phyloP scores from a whole-genome alignment of 2,113 vertebrate genomes.

The Capreolus pygargus region DNA sequence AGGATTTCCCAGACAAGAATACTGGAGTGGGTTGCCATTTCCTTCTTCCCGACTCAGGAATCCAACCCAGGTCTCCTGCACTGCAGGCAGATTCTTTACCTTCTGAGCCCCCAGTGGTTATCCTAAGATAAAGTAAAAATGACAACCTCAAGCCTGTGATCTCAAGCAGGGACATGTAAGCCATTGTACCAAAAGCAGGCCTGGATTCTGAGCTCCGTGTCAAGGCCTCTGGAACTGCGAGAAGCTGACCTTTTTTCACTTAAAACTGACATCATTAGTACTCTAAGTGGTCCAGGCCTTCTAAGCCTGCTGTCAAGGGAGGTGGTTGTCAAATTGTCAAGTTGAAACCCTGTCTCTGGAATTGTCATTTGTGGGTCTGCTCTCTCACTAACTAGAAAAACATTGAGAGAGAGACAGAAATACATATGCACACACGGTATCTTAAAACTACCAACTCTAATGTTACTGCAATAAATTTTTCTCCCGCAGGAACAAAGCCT shows the following conservation, averaged over 20 bases:
- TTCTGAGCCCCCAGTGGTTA: not conserved
- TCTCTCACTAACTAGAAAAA: not conserved
- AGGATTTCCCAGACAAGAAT: not conserved
- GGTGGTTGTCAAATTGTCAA: not conserved
- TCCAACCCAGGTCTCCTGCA: not conserved
- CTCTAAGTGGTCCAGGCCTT: not conserved
- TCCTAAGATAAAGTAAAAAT: not conserved
- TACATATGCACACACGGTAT: no score
- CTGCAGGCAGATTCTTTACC: not conserved
- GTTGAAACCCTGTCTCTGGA: not conserved
- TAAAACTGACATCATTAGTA: not conserved
- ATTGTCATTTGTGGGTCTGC: not conserved
- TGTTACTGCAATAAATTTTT: not conserved
- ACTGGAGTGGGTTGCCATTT: not conserved
- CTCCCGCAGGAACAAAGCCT: not conserved
- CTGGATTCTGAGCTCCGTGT: not conserved
- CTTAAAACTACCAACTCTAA: not conserved
- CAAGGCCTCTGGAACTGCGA: not conserved
- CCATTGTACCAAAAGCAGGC: not conserved
- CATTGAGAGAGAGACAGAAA: not conserved
- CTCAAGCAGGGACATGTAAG: not conserved
- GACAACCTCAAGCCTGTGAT: not conserved
- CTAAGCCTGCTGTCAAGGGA: not conserved
- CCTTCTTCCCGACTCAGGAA: not conserved
- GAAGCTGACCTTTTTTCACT: not conserved